Conservation (phyloP, 2,113 vertebrate genomes). For the Ailurus styani region DNA sequence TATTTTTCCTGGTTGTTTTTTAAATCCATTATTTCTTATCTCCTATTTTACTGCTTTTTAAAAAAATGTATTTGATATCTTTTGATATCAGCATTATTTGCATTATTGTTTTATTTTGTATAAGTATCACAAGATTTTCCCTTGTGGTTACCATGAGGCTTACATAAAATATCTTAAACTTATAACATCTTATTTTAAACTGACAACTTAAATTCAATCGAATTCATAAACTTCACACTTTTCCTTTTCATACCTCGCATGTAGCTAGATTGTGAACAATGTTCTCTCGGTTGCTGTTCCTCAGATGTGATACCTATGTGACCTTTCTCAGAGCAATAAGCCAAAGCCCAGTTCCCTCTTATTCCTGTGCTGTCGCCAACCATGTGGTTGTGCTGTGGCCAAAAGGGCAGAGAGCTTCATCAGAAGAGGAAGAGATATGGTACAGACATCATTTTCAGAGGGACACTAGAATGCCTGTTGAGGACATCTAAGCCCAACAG, state of each 20-base stretch:
- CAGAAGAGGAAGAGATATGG: neutral
- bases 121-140: neutral
- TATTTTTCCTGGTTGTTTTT: neutral
- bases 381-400: neutral
- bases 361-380: neutral
- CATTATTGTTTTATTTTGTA: neutral
- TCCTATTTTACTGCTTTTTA: neutral
- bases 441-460: neutral
- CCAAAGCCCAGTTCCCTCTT: neutral
- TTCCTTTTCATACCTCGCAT: neutral
- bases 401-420: neutral
- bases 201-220: neutral
- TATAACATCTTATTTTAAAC: neutral
- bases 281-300: neutral
- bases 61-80: neutral
- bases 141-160: neutral
- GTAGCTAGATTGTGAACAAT: no score
- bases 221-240: neutral
- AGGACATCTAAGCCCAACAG: neutral
- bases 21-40: neutral
- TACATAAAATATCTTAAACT: neutral
- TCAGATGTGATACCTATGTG: fast-evolving
- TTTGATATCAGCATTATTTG: neutral
- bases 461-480: neutral
- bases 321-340: neutral